Percentiles rank a stretch among this genome's conserved stretches.
These are phyloP conservation scores for Ganaspis sp. DNA, from an alignment of 1,140 invertebrate genomes.

Conservation along the genomic window DNA sequence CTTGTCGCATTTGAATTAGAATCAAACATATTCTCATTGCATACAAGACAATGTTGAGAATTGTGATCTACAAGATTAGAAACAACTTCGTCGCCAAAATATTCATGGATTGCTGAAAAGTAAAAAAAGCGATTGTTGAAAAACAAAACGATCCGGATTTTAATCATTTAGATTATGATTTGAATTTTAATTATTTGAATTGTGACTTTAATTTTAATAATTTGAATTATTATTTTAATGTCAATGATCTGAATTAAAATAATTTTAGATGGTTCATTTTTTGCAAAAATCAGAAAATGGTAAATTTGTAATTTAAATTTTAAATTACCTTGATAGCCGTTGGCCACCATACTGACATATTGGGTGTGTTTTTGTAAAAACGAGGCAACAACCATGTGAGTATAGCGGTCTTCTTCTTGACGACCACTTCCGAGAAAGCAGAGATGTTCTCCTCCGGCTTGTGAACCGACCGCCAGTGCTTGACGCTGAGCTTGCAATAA, in stretches of 20 bases:
- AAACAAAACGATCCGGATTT: too few species aligned
- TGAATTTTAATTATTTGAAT: too few species aligned
- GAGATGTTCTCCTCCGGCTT: constrained; percentile 95
- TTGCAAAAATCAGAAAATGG: too few species aligned
- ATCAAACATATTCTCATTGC: constrained; percentile 79
- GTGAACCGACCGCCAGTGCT: constrained; percentile 90
- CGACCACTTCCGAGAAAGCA: constrained; percentile 98
- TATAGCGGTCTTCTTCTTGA: constrained; percentile 96
- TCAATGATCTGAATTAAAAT: too few species aligned
- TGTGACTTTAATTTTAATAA: too few species aligned
- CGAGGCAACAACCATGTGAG: constrained; percentile 98
- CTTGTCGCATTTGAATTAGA: constrained; percentile 71
- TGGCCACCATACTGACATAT: constrained; percentile 94
- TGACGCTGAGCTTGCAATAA: constrained; percentile 93
- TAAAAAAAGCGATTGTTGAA: too few species aligned
- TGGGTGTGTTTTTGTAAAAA: constrained; percentile 96
- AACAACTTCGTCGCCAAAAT: constrained; percentile 87
- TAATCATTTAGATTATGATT: too few species aligned
- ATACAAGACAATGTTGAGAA: constrained; percentile 86
- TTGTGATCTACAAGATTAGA: constrained; percentile 90
- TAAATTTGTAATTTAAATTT: too few species aligned
- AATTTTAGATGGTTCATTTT: too few species aligned
- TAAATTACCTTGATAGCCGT: constrained; percentile 92
- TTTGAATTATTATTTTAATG: too few species aligned
- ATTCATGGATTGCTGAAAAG: constrained; percentile 85